Conservation (phyloP, 2,888 invertebrate genomes). For the Julus scandinavius region DNA sequence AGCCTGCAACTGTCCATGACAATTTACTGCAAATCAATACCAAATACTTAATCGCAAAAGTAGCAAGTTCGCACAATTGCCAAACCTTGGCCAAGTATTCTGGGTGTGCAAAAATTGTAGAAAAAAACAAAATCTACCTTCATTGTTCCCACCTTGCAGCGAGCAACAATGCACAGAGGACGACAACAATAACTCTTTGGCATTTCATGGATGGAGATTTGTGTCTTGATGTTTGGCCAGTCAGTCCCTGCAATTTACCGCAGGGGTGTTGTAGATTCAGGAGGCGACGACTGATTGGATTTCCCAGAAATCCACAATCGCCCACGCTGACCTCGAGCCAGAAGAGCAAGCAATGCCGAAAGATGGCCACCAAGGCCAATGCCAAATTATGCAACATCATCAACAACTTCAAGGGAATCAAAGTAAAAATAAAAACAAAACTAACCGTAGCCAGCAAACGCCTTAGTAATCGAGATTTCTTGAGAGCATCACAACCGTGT, state of each 20-base stretch:
- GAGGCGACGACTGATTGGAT: background rate
- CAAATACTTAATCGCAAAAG: background rate
- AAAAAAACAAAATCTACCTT: background rate
- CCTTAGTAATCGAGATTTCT: background rate
- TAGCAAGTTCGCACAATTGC: background rate
- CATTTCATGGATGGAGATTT: background rate
- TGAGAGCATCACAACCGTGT: background rate
- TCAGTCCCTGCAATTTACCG: background rate
- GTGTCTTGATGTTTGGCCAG: background rate
- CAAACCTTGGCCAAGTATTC: too few species aligned
- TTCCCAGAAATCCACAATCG: background rate
- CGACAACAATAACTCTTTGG: background rate
- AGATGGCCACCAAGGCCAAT: constrained; percentile 8
- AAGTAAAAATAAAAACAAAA: background rate
- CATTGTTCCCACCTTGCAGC: constrained; percentile 10
- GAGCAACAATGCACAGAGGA: background rate
- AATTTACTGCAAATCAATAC: too few species aligned
- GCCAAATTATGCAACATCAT: constrained; percentile 30
- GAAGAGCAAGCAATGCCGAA: background rate
- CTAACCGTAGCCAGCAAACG: background rate
- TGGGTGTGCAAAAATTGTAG: background rate
- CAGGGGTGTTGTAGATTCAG: background rate
- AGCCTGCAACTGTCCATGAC: too few species aligned
- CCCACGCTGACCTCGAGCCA: background rate
- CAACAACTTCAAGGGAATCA: background rate